Evolutionary conservation across 2,888 invertebrate genomes (phyloP), one percentile per base, ranked within the genome.

Genomic region (Silvanus unidentatus): DNA sequence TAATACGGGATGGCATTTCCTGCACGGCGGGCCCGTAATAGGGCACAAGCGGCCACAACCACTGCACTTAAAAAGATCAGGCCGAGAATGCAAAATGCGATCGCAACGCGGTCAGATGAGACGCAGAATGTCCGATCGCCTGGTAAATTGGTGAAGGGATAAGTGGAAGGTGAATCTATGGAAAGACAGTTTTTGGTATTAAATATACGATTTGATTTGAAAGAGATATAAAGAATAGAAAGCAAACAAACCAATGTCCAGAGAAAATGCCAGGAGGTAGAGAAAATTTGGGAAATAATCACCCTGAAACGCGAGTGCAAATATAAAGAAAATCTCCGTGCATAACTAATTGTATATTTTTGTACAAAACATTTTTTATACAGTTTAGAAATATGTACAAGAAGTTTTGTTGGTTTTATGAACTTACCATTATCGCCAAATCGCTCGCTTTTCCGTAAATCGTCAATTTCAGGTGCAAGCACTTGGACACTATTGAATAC

Each of bases 401-500:
- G 42, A 39, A 50, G 45, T 40, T 45, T 14, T 30, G 12, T 27
- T 43, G 39, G 30, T 11, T 42, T 32, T 40, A 40, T 47, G 43
- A 22, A 22, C 63, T 63, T 57, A 63, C 63, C 60, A 40, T 55
- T 55, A 30, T 49, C 43, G 40, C 50, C 42, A 40, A 54, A 49
- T 40, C 44, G 39, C 46, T 40, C 22, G 8, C 22, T 22, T 22
- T 22, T 22, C 22, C 53, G 50, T n/a, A 77, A 75, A 58, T 79
- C 79, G 60, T 86, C 85, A 52, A 88, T 84, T 63, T 84, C 85
- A 0, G 88, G 87, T 1, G 88, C 87, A 43, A 83, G 73, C 3
- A 89, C 88, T 68, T 87, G 86, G 49, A 88, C 80, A 48, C 87
- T 87, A 64, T 88, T 89, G 61, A 86, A 88, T 10, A 89, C 85